phyloP scores from a whole-genome alignment of 1,140 invertebrate species.

The Watersipora subatra region DNA sequence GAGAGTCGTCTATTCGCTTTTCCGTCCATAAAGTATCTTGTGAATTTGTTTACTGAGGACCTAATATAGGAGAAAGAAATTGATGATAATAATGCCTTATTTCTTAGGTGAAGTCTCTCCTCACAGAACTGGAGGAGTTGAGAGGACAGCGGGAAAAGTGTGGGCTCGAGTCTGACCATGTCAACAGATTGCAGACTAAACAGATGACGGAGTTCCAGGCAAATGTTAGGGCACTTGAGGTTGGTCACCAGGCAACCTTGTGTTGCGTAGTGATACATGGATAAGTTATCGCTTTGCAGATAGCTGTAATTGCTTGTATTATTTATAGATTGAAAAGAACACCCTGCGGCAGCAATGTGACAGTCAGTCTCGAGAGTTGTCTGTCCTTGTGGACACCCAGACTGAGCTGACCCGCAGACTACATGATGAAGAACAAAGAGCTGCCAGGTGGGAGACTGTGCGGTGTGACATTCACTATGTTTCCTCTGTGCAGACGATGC shows the following conservation, averaged over 20 bases:
- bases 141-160: slow-evolving; percentile 28
- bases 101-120: slow-evolving; percentile 13
- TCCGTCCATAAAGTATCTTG: too few species aligned
- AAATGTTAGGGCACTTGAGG: slow-evolving; percentile 30
- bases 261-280: too few species aligned
- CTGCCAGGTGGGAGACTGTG: too few species aligned
- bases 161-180: slow-evolving; percentile 25
- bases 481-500: too few species aligned
- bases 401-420: neutral
- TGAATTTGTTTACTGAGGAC: too few species aligned
- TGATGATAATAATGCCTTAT: too few species aligned
- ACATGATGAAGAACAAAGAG: neutral
- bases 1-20: too few species aligned
- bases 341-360: slow-evolving; percentile 30
- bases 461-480: too few species aligned
- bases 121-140: slow-evolving; percentile 35
- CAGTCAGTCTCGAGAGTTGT: slow-evolving; percentile 6
- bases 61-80: too few species aligned
- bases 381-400: neutral
- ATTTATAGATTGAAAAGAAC: slow-evolving; percentile 33
- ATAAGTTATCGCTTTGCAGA: too few species aligned
- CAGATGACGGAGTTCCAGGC: slow-evolving; percentile 26
- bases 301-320: too few species aligned
- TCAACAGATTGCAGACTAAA: slow-evolving; percentile 26
- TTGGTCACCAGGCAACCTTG: too few species aligned